Evolutionary conservation across 2,797 vertebrate genomes (phyloP), one percentile per base, ranked within the genome.

Genomic region (Remorina albescens): DNA sequence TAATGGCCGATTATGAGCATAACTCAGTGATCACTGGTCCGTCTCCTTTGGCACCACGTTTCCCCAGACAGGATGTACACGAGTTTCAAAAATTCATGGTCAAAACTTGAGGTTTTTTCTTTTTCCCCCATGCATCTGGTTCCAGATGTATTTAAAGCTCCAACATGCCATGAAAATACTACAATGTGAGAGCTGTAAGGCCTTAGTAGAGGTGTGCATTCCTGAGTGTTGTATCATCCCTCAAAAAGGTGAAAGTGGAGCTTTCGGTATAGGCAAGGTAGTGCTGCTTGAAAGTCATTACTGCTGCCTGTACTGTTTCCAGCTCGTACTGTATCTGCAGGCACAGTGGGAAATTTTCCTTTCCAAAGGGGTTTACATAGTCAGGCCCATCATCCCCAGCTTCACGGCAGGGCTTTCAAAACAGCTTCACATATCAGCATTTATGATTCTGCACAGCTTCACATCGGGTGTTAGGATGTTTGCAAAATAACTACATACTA

Each of bases 401-500:
- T 78, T 75, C 49, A 67, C 8, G 19, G 8, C 74, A 67, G 44
- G n/a, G 51, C 58, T 49, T 76, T 77, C 69, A 77, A 73, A 81
- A 75, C 76, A 47, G 61, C 51, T 68, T 72, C 28, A 74, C 62
- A 79, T 86, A 77, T 64, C 55, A 76, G 57, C 70, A 74, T 51
- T 76, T 75, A 78, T 55, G 59, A 49, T 58, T 71, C 54, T 66
- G 58, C 73, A 51, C 60, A 63, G 63, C 67, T 65, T 78, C 63
- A 64, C 39, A 60, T 34, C 53, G 61, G 67, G 65, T 3, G 53
- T 61, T 80, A 34, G 51, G 63, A 76, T 86, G 69, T 80, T 67
- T 82, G 57, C 56, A 71, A 80, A 57, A 74, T 62, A 78, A 80
- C 77, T 80, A 82, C 56, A 82, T 74, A 65, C 34, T 67, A 42